Percentiles rank a stretch among this genome's conserved stretches.
These are phyloP conservation scores for Loxodonta africana DNA, from an alignment of 2,113 vertebrate genomes.

Conservation along the genomic window DNA sequence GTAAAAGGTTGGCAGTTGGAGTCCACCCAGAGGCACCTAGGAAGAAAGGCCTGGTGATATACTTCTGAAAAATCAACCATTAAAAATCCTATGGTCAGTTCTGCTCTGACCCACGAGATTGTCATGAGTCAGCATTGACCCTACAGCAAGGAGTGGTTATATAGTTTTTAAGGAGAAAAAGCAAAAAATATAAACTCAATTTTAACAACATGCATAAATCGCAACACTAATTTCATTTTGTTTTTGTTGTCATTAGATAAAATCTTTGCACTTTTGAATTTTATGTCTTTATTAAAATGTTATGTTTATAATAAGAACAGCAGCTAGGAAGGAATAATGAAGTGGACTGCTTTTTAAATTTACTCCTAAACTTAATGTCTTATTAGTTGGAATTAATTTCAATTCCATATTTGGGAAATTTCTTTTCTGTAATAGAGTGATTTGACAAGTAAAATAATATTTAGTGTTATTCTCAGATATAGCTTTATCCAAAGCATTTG, in stretches of 20 bases:
- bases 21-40: too few species aligned
- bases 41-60: too few species aligned
- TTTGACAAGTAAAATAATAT: background rate
- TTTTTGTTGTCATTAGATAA: background rate
- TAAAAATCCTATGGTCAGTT: too few species aligned
- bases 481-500: background rate
- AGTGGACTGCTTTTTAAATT: background rate
- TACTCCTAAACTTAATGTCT: background rate
- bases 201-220: background rate
- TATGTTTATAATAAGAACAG: background rate
- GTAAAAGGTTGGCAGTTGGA: too few species aligned
- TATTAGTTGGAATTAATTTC: conserved; percentile 39
- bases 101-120: too few species aligned
- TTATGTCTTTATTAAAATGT: conserved; percentile 16
- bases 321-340: background rate
- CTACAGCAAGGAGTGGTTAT: background rate
- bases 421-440: background rate
- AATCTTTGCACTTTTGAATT: background rate
- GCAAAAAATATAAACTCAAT: background rate
- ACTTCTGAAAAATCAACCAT: too few species aligned
- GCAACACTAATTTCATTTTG: background rate
- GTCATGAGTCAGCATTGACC: too few species aligned
- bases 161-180: background rate
- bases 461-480: background rate
- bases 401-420: background rate